Evolutionary conservation across 1,140 invertebrate genomes (phyloP).

Genomic region (Macrobrachium nipponense): DNA sequence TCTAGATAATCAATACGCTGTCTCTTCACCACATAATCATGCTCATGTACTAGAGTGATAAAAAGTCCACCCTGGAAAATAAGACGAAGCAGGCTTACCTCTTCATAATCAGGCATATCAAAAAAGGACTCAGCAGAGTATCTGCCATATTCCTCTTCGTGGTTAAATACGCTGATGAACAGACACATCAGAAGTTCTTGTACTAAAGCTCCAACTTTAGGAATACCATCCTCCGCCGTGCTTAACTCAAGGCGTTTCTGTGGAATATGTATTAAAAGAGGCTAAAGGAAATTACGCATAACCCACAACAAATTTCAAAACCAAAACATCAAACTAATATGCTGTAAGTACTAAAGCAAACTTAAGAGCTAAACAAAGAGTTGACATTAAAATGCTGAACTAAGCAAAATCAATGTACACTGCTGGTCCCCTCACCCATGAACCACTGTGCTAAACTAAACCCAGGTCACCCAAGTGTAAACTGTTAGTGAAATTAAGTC

Average conservation of each 20-base stretch:
- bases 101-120: slow-evolving; percentile 91
- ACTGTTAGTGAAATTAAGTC: too few relatives aligned
- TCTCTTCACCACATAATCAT: too few relatives aligned
- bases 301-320: too few relatives aligned
- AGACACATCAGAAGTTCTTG: slow-evolving; percentile 92
- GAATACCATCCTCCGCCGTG: slow-evolving; percentile 67
- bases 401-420: background rate
- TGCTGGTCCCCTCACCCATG: too few relatives aligned
- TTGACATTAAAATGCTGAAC: background rate
- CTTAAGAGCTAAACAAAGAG: background rate
- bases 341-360: background rate
- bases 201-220: slow-evolving; percentile 88
- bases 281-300: background rate
- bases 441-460: too few relatives aligned
- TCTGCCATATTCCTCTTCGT: slow-evolving; percentile 94
- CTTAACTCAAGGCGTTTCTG: slow-evolving; percentile 61
- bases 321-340: background rate
- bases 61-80: background rate
- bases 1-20: too few relatives aligned
- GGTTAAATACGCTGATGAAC: slow-evolving; percentile 94
- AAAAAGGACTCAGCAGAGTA: slow-evolving; percentile 97
- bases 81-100: slow-evolving; percentile 68
- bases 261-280: background rate
- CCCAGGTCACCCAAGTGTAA: too few relatives aligned
- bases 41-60: too few relatives aligned